phyloP scores from a whole-genome alignment of 30 jellyfish, hydroid and myxozoan genomes.

The Pseudorhiza aurosa region DNA sequence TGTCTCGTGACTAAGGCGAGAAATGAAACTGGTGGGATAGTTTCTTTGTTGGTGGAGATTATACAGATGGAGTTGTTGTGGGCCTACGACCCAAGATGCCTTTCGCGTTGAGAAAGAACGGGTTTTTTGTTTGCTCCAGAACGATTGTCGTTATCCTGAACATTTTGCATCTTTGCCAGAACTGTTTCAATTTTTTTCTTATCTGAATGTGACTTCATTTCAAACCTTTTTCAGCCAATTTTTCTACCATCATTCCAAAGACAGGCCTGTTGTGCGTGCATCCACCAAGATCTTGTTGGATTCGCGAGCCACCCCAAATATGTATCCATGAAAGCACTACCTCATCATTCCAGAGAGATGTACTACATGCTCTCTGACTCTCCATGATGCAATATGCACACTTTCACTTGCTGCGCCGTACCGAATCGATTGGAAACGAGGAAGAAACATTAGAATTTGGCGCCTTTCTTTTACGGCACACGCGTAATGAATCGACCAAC shows the following conservation, averaged over 20 bases:
- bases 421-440: background rate
- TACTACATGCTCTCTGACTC: background rate
- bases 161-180: background rate
- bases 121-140: no score
- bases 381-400: background rate
- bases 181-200: background rate
- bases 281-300: background rate
- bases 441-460: background rate
- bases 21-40: no score
- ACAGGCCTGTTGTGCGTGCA: conserved; percentile 9
- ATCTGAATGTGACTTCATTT: background rate
- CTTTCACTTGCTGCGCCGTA: no score
- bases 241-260: background rate
- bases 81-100: no score
- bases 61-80: no score
- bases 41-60: no score
- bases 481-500: background rate
- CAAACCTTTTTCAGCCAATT: background rate
- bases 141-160: no score
- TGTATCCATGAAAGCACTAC: background rate
- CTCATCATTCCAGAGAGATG: conserved; percentile 7
- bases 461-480: conserved; percentile 1
- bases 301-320: background rate
- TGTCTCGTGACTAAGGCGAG: no score
- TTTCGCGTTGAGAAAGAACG: no score